Conservation (phyloP, 2,797 vertebrate genomes). For the Rhodeus uyekii region DNA sequence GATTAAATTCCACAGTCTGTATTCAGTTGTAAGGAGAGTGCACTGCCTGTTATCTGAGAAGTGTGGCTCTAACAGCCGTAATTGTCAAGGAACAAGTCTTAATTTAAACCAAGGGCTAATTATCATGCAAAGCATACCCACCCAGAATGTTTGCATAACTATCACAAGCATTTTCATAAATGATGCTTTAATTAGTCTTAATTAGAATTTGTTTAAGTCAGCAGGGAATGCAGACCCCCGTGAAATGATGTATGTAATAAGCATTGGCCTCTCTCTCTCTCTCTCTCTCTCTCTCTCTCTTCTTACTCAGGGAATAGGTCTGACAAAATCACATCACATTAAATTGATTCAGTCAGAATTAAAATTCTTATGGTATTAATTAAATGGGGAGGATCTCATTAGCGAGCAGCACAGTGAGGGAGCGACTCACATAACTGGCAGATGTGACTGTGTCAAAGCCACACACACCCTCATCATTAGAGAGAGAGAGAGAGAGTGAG, state of each 20-base stretch:
- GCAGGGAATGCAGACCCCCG: conserved; percentile 99
- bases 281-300: conserved; percentile 36
- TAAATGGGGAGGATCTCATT: conserved; percentile 99
- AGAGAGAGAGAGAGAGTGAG: conserved; percentile 54
- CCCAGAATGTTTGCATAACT: conserved; percentile 99
- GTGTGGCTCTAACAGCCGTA: conserved; percentile 94
- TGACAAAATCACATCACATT: conserved; percentile 99
- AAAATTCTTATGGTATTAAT: conserved; percentile 99
- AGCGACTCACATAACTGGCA: conserved; percentile 94
- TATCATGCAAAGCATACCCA: conserved; percentile 99
- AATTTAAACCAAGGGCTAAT: conserved; percentile 99
- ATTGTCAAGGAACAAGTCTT: conserved; percentile 99
- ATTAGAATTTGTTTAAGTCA: conserved; percentile 99
- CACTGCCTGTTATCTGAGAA: conserved; percentile 88
- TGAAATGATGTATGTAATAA: conserved; percentile 99
- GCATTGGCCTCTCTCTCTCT: conserved; percentile 81
- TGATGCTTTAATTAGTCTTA: conserved; percentile 99
- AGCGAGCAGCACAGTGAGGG: conserved; percentile 96
- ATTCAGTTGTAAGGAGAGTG: conserved; percentile 92
- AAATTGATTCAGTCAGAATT: conserved; percentile 99
- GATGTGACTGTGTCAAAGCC: conserved; percentile 91
- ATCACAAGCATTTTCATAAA: conserved; percentile 99
- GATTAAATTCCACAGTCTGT: conserved; percentile 60
- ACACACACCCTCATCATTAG: conserved; percentile 77
- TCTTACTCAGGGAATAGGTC: conserved; percentile 99